These are phyloP conservation scores for Hexactinellida sp. DNA, from an alignment of 37 sponge, comb jelly and placozoan genomes.

Conservation along the genomic window DNA sequence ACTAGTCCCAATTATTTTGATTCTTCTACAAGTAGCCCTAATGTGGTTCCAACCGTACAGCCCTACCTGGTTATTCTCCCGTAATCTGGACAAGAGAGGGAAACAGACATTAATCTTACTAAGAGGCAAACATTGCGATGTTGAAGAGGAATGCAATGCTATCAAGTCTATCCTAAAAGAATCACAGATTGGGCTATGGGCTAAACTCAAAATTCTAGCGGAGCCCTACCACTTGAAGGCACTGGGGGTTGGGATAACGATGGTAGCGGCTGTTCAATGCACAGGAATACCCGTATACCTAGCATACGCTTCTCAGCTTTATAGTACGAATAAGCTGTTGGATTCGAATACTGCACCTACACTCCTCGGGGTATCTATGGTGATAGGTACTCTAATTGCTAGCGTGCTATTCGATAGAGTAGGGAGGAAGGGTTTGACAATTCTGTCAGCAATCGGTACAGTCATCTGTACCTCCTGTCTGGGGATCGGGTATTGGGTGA, in stretches of 20 bases:
- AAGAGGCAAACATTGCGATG: background rate
- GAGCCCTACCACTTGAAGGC: background rate
- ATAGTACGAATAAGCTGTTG: background rate
- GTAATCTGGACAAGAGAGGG: background rate
- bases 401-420: background rate
- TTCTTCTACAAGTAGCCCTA: background rate
- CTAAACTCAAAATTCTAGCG: background rate
- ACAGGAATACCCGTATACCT: background rate
- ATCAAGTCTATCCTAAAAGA: background rate
- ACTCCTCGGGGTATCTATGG: background rate
- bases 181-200: background rate
- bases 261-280: background rate
- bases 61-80: background rate
- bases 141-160: background rate
- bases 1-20: background rate
- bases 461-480: background rate
- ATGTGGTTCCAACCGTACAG: background rate
- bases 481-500: background rate
- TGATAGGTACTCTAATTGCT: background rate
- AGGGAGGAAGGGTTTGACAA: background rate
- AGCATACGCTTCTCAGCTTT: background rate
- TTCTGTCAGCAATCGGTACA: background rate
- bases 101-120: background rate
- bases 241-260: background rate
- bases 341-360: background rate